Percentiles rank a stretch among this genome's conserved stretches.
Evolutionary conservation across 2,797 vertebrate species (phyloP).

Genomic region (Acrocephalus scirpaceus): DNA sequence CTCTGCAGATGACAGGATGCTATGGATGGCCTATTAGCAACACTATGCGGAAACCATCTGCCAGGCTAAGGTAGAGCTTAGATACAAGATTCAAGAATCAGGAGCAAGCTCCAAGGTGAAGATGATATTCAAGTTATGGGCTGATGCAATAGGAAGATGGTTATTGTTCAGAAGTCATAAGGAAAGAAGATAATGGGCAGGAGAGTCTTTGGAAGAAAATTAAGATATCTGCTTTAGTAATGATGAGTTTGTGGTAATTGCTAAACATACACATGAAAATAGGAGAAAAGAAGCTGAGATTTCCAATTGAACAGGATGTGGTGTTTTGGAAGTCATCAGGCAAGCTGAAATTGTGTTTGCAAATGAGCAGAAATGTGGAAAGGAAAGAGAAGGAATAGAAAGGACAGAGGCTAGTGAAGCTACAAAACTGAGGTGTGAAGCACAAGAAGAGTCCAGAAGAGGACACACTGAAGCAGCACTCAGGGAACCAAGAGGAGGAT

Average conservation of each 20-base stretch:
- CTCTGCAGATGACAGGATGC: constrained; percentile 19
- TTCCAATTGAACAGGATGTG: background rate
- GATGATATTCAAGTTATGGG: background rate
- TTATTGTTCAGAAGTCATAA: background rate
- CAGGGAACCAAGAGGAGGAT: background rate
- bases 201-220: background rate
- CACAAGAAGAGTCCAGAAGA: background rate
- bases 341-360: background rate
- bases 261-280: background rate
- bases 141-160: background rate
- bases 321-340: background rate
- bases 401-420: background rate
- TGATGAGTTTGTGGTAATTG: background rate
- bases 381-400: background rate
- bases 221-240: background rate
- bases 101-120: background rate
- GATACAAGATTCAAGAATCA: background rate
- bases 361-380: background rate
- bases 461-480: background rate
- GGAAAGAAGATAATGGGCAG: background rate
- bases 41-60: background rate
- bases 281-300: background rate
- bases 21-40: background rate
- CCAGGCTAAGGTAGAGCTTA: background rate
- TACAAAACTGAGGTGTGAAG: background rate